Base-by-base conservation (phyloP, 1,140 invertebrate genomes). In the Atta texana region DNA sequence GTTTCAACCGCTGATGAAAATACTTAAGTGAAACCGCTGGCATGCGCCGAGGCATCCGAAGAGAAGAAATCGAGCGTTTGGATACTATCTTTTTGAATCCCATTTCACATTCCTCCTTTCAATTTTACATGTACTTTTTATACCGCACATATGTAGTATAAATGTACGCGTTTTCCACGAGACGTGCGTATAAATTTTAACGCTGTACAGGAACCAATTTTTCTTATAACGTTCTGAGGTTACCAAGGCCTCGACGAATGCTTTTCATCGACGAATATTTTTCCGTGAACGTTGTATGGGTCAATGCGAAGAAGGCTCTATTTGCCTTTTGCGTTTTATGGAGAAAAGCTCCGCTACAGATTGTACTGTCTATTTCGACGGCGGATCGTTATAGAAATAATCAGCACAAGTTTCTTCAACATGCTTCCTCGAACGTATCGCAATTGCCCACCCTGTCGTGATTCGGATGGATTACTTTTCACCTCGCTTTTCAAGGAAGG, bases 391-490 rank as follows among this genome's bases (percentile, higher is more conserved):
- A 31, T 51, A 49, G 75, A 80, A 55, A 66, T 61, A 78, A 80
- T 80, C 61, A 34, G 34, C 49, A 59, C 28, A 61, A 34, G 39
- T 53, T 66, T 64, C 49, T 18, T 51, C 21, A 51, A 53, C 76
- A 61, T 51, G 80, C 34, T 85, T 85, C 74, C 31, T 44, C 74
- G 82, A 85, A 85, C 57, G 39, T 77, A 77, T 66, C 39, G 72
- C 53, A 64, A 77, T 85, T 77, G 44, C 24, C 51, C 31, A n/a
- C 16, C 12, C 7, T 44, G 28, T 66, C 49, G 68, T 39, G 72
- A 85, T 85, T 85, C 49, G 71, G 44, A 57, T 24, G 39, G 34
- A 61, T 51, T 51, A 55, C 78, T 87, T 86, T 87, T 86, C 77
- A 78, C 39, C 31, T 34, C 31, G 4, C 31, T 34, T 34, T 34